A percentile compares a stretch with the other conserved stretches of the same genome.
Evolutionary conservation across 2,888 invertebrate genomes (phyloP).

Genomic region (Thymelicus lineola): DNA sequence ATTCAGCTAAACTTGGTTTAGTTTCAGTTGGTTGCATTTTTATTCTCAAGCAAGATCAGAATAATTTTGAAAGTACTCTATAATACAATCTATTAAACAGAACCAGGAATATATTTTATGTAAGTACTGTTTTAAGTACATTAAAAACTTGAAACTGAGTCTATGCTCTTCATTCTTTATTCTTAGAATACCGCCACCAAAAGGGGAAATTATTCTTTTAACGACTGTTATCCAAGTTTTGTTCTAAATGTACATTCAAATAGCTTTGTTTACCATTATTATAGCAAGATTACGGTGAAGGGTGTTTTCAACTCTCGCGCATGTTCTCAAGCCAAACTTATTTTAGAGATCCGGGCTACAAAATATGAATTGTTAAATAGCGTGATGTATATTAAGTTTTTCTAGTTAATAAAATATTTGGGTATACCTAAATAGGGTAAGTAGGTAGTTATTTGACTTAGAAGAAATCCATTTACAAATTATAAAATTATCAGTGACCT

Average conservation of each 20-base stretch:
- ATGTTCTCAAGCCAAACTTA: background rate
- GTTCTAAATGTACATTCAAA: slow-evolving; percentile 17
- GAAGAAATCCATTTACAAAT: too few relatives aligned
- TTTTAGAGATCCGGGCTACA: background rate
- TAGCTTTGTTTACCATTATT: slow-evolving; percentile 1
- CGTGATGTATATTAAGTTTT: too few relatives aligned
- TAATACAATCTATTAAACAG: slow-evolving; percentile 62
- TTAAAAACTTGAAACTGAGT: slow-evolving; percentile 53
- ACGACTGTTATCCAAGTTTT: slow-evolving; percentile 33
- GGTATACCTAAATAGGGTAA: too few relatives aligned
- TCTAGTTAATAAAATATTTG: too few relatives aligned
- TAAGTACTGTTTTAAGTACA: slow-evolving; percentile 75
- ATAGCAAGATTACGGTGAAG: background rate
- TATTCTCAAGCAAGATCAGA: slow-evolving; percentile 67
- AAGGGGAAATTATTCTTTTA: slow-evolving; percentile 42
- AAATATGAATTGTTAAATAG: too few relatives aligned
- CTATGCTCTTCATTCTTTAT: slow-evolving; percentile 41
- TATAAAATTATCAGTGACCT: too few relatives aligned
- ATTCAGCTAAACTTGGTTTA: slow-evolving; percentile 56
- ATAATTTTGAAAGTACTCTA: slow-evolving; percentile 51
- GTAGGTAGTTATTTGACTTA: too few relatives aligned
- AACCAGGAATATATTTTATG: slow-evolving; percentile 56
- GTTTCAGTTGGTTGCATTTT: slow-evolving; percentile 61
- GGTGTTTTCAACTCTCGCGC: slow-evolving; percentile 1
- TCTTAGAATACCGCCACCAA: slow-evolving; percentile 41